Evolutionary conservation across 2,888 invertebrate genomes (phyloP), one percentile per base, ranked within the genome.

Genomic region (Creontiades dilutus): DNA sequence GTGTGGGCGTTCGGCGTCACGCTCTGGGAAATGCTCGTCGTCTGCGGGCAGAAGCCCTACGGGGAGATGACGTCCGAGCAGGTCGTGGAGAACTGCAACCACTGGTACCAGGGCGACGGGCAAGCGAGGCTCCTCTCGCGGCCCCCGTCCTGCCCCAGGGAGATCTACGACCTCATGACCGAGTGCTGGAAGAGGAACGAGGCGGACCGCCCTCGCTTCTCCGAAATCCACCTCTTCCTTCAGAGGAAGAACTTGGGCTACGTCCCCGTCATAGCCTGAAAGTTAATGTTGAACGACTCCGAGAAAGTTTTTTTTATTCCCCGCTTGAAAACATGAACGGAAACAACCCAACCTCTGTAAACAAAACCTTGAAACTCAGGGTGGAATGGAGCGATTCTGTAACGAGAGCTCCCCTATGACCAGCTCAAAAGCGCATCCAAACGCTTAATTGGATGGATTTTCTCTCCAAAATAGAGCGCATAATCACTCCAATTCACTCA

Each of bases 1-100:
- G 97, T 98, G 0, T 98, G 98, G 98, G 96, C 97, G 0, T 98
- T 97, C 93, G 98, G 97, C 9, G 96, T 98, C 47, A 97, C 97
- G 0, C 94, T 97, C 75, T 98, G 98, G 98, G 98, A 98, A 93
- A 95, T 98, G 46, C 94, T 98, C 91, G 97, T 96, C 90, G 95
- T 96, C 92, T 97, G 97, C 93, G 94, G 95, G 89, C 96, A 96
- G 90, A 19, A 96, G 92, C 98, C 98, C 0, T 97, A 96, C 92
- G 96, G 96, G 23, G 96, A 97, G 92, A 94, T 97, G 93, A 96
- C 95, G 89, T 97, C 97, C 92, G 97, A 97, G 92, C 96, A 97
- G 94, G 97, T 98, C 91, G 95, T 97, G 89, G 96, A 95, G 92
- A 96, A 96, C 93, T 96, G 96, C 84, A 95, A 95, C 92, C 95